Evolutionary conservation across 2,797 vertebrate species (phyloP).

Genomic region (Argya squamiceps): DNA sequence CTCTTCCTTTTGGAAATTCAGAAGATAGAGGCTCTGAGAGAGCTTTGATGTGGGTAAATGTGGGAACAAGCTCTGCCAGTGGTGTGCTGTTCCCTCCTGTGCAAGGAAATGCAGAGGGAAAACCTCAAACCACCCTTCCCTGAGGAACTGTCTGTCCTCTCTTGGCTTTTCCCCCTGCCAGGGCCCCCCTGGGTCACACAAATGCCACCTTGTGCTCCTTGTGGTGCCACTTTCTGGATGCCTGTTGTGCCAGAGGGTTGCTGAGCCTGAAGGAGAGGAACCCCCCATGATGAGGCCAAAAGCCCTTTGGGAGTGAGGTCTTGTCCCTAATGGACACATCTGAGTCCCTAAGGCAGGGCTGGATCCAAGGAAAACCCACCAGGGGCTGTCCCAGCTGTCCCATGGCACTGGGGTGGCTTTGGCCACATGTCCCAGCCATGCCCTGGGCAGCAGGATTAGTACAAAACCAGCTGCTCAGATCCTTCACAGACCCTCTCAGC

Average conservation of each 20-base stretch:
- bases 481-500: neutral
- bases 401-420: fast-evolving
- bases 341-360: neutral
- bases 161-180: neutral
- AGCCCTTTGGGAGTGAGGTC: neutral
- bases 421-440: fast-evolving
- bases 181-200: neutral
- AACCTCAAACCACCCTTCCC: neutral
- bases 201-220: fast-evolving
- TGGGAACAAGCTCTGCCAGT: neutral
- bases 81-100: fast-evolving
- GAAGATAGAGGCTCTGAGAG: neutral
- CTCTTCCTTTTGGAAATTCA: neutral
- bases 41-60: neutral
- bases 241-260: fast-evolving
- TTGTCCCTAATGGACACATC: fast-evolving
- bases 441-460: neutral
- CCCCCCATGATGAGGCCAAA: neutral
- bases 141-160: neutral
- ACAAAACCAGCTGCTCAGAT: neutral
- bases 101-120: neutral
- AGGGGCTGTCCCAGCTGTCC: neutral
- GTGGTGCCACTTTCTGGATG: neutral
- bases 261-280: neutral
- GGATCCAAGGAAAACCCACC: neutral